These are phyloP conservation scores for Sebastes goodei DNA, from an alignment of 2,797 vertebrate species.

Conservation along the genomic window DNA sequence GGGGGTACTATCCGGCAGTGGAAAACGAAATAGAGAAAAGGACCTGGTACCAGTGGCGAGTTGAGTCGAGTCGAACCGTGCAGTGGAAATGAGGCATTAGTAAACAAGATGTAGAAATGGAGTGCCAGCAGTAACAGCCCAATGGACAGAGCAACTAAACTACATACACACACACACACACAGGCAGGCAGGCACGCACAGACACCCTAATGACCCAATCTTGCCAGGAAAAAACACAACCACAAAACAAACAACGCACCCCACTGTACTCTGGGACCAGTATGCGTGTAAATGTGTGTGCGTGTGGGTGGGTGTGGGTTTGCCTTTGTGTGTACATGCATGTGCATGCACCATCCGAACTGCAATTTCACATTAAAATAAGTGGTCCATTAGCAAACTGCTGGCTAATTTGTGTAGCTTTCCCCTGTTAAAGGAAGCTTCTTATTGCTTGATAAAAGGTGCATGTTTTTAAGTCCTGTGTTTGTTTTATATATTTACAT, in stretches of 20 bases:
- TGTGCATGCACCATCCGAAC: constrained; percentile 19
- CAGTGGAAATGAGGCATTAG: constrained; percentile 10
- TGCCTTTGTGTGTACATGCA: constrained; percentile 36
- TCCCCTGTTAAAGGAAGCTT: constrained; percentile 2
- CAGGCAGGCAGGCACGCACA: constrained; percentile 43
- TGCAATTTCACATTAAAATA: constrained; percentile 37
- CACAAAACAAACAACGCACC: constrained; percentile 73
- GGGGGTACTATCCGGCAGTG: not conserved
- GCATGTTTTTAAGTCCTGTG: not conserved
- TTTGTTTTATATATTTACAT: constrained; percentile 1
- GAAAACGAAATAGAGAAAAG: not conserved
- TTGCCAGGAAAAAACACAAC: constrained; percentile 74
- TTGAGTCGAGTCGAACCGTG: not conserved
- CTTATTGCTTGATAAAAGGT: constrained; percentile 7
- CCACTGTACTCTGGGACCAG: constrained; percentile 62
- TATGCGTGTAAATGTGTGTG: constrained; percentile 26
- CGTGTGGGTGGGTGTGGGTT: constrained; percentile 9
- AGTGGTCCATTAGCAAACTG: constrained; percentile 16
- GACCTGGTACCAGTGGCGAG: not conserved
- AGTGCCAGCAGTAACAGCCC: constrained; percentile 61
- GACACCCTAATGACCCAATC: constrained; percentile 70
- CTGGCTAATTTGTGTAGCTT: not conserved
- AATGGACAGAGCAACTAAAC: constrained; percentile 39
- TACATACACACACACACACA: not conserved
- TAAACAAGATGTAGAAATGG: constrained; percentile 65